Base-by-base conservation (phyloP, 1,140 invertebrate genomes). In the Drosophila virilis region DNA sequence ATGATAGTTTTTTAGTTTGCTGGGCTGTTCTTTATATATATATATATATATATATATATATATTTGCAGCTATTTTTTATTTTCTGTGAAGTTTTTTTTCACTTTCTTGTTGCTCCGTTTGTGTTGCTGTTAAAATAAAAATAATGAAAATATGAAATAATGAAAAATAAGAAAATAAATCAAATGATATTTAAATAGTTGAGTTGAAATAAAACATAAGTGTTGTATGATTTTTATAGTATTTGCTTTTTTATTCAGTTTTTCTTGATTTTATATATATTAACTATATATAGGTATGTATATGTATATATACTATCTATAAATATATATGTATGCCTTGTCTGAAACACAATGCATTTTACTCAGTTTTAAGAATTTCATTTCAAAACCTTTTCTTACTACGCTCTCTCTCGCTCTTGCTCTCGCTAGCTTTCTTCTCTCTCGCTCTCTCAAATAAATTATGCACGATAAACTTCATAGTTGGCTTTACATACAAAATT, bases 1-100 rank as follows among this genome's bases (percentile, higher is more conserved):
- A 80, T 85, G 80, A 89, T 89, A 89, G 80, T 58, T 77, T 89
- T 83, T 79, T 89, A 78, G 62, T 62, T 86, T 82, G 61, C 74
- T 77, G 73, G 59, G 62, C 75, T 22, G 22, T 22, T 22, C 3
- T 22, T 1, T 22, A 22, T 22, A 22, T 22, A 22, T 22, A 3
- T 22, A 3, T 3, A 22, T n/a, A n/a, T n/a, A n/a, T n/a, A n/a
- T n/a, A n/a, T 22, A 22, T 22, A 22, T 22, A 22, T 22, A 22
- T 22, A 3, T 40, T 10, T 17, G 58, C 33, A 42, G 75, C 71
- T 70, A 48, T 48, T 70, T 71, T 51, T 17, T 15, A 51, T 71
- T 68, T 48, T 10, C 60, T 65, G 62, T 48, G 12, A 9, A 33
- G 9, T 57, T 68, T 12, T 33, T 72, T 79, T 59, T 61, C 54